Base-by-base conservation (phyloP, 2,797 vertebrate species). In the Peromyscus melanophrys region DNA sequence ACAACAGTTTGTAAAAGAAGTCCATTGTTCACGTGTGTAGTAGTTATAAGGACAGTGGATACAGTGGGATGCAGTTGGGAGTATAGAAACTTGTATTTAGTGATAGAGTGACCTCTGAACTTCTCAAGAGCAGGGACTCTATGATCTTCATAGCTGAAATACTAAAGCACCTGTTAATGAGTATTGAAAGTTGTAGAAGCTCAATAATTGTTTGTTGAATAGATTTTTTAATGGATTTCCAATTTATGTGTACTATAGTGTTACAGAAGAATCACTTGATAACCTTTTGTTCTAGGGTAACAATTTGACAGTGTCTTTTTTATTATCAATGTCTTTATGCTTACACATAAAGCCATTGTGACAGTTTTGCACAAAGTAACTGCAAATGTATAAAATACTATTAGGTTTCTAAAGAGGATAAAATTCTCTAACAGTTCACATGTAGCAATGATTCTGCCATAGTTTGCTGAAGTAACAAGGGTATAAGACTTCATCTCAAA, bases 331-430 rank as follows among this genome's bases (percentile, higher is more conserved):
- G 94, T 91, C 75, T 96, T 12, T 55, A 96, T 92, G 3, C 29
- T 81, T 96, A 43, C 7, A 81, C 4, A 55, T 83, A 85, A 90
- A 95, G 43, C 6, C 55, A 84, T 40, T 75, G 43, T 95, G 94
- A 90, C 81, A 90, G n/a, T 67, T 96, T 96, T 71, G 87, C 49
- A 81, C 88, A 96, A 95, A 96, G 40, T 91, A 81, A 86, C 11
- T 61, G 3, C 65, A 93, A 96, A 96, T 95, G 37, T 11, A n/a
- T 75, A 89, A 71, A 87, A 89, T 84, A 94, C 55, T 91, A 91
- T 86, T 96, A 83, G 34, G 88, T 80, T 92, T 65, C 37, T 71
- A 95, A 96, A 55, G 25, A 89, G 55, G 12, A 46, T 7, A 59
- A 67, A 73, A 90, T 93, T 92, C 87, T 90, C 40, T 76, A 89